phyloP scores from a whole-genome alignment of 2,888 invertebrate genomes.

The Ganaspis brasiliensis region DNA sequence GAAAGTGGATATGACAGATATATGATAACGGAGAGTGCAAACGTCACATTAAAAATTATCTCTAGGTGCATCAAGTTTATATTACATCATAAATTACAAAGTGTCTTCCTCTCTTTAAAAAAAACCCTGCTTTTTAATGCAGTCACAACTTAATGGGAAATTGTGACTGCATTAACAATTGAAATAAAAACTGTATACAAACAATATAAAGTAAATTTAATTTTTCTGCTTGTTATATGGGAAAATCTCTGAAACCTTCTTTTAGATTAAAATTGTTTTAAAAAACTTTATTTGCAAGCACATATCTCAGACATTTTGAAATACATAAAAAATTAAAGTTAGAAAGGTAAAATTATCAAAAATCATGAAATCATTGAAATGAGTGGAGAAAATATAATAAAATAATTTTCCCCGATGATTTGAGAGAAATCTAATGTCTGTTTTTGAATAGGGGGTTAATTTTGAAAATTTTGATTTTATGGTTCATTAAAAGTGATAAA shows the following conservation, averaged over 20 bases:
- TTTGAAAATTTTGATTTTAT: neutral
- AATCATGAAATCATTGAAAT: neutral
- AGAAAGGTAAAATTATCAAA: neutral
- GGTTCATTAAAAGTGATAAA: slow-evolving; percentile 17
- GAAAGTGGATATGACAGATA: slow-evolving; percentile 13
- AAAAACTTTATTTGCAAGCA: no score
- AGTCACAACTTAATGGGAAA: neutral
- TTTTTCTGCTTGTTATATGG: no score
- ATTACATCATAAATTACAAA: slow-evolving; percentile 29
- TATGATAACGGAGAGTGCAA: slow-evolving; percentile 39
- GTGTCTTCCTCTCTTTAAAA: neutral
- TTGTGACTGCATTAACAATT: no score
- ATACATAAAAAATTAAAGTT: no score
- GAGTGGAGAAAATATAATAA: neutral
- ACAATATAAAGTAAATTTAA: no score
- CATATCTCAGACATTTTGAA: no score
- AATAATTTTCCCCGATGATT: neutral
- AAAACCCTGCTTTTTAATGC: neutral
- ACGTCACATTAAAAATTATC: slow-evolving; percentile 21
- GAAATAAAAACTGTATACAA: no score
- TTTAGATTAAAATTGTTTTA: no score
- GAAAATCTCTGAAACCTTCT: no score
- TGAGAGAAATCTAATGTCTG: neutral
- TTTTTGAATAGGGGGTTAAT: neutral
- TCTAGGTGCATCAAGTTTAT: slow-evolving; percentile 32